Percentiles rank a stretch among this genome's conserved stretches.
Conservation (phyloP, 1,140 invertebrate genomes). For the Platyura marginata region DNA sequence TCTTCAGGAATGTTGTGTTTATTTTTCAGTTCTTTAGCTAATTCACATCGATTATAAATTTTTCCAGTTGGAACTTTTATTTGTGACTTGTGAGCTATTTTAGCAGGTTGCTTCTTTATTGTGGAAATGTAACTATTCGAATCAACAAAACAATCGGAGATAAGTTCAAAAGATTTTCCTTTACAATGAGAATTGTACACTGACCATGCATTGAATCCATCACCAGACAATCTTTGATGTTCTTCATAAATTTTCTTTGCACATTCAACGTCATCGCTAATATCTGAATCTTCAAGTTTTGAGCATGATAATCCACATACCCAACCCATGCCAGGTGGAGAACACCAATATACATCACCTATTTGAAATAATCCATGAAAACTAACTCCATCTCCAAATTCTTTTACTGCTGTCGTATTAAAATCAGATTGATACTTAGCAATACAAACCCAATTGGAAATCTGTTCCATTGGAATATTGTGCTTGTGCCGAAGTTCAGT, state of each 20-base stretch:
- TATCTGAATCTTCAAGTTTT: slow-evolving; percentile 39
- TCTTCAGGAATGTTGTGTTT: slow-evolving; percentile 31
- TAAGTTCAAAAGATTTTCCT: slow-evolving; percentile 15
- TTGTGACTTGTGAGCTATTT: slow-evolving; percentile 1
- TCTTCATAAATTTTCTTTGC: slow-evolving; percentile 37
- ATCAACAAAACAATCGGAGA: slow-evolving; percentile 21
- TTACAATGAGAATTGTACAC: slow-evolving; percentile 31
- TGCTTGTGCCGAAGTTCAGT: slow-evolving; percentile 29
- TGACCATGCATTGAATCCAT: slow-evolving; percentile 50
- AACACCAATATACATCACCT: slow-evolving; percentile 54
- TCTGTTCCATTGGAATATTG: slow-evolving; percentile 27
- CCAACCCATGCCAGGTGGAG: slow-evolving; percentile 25
- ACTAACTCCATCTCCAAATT: slow-evolving; percentile 30
- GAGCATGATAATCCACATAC: slow-evolving; percentile 38
- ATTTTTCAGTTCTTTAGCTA: slow-evolving; percentile 38
- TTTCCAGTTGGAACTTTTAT: slow-evolving; percentile 27
- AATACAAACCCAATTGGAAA: slow-evolving; percentile 52
- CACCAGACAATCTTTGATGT: slow-evolving; percentile 37
- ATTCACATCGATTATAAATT: slow-evolving; percentile 42
- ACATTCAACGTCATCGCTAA: slow-evolving; percentile 44
- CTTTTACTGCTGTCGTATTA: slow-evolving; percentile 40
- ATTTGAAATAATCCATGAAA: slow-evolving; percentile 62
- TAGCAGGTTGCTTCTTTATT: slow-evolving; percentile 26
- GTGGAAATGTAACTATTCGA: neutral
- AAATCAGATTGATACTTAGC: slow-evolving; percentile 47